Base-by-base conservation (phyloP, 2,888 invertebrate genomes). In the Phyllotreta striolata region DNA sequence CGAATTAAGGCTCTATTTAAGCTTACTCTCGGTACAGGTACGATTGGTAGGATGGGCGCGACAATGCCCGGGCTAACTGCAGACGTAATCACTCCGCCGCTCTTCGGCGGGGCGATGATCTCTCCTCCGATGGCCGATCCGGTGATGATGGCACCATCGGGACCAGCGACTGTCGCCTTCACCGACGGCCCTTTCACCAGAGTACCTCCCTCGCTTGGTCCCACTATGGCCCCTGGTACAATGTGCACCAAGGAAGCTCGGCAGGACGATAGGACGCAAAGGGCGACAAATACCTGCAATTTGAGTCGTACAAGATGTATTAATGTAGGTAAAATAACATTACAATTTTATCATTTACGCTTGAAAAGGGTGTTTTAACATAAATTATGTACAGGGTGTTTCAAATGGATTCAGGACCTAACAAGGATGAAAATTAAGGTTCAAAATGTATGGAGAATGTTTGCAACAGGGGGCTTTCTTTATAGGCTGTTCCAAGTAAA, bases 81-180 rank as follows among this genome's bases (percentile, higher is more conserved):
- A 6, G 69, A 68, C 0, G 63, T 65, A 7, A 73, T 51, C 8
- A 66, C 59, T 9, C 72, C 72, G n/a, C 60, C 59, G n/a, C 44
- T 10, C 49, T 56, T 58, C 6, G 67, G 62, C 14, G 63, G 55
- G 0, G 66, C 68, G 8, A 55, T 60, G 37, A 70, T 62, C 6
- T 63, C 44, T 10, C 70, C 70, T n/a, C 68, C 70, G 13, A 62
- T 58, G 82, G 82, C 9, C 81, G 81, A 9, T 81, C 81, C 1
- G 81, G 79, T 6, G 81, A 80, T 6, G 81, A 83, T 1, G 82
- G 80, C 8, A 76, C 77, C 34, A 84, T 83, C 75, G 13, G 76
- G 73, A 12, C 76, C 77, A 6, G 70, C 59, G 6, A 74, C 52
- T 1, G 69, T 71, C 1, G 75, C 68, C 51, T 67, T 55, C 4